These are phyloP conservation scores for Spodoptera litura DNA, from an alignment of 1,140 invertebrate genomes.

Conservation along the genomic window DNA sequence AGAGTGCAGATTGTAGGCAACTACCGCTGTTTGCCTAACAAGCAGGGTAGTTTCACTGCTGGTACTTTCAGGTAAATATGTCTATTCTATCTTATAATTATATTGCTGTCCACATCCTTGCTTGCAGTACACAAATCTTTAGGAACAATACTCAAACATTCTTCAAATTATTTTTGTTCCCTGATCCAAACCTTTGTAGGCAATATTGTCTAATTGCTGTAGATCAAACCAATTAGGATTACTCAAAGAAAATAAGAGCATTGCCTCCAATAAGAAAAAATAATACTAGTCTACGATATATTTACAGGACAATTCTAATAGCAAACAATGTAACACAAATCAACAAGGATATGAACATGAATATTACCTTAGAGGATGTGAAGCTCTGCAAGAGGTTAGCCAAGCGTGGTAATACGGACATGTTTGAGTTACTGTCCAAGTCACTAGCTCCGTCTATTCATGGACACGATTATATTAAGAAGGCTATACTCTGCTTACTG, in stretches of 20 bases:
- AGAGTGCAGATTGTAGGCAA: constrained; percentile 97
- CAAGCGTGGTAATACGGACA: constrained; percentile 90
- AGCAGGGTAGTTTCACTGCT: constrained; percentile 96
- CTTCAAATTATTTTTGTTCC: too few species aligned
- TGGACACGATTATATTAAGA: constrained; percentile 98
- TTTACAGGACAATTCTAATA: constrained; percentile 95
- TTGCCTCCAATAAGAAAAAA: neutral
- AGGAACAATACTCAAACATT: too few species aligned
- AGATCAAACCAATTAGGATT: neutral
- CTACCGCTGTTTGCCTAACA: constrained; percentile 97
- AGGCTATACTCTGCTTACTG: constrained; percentile 97
- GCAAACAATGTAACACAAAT: constrained; percentile 96
- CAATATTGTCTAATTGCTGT: too few species aligned
- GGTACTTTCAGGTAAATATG: constrained; percentile 95
- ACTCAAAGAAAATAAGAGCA: neutral
- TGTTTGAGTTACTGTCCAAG: constrained; percentile 96
- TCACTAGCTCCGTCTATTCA: constrained; percentile 99
- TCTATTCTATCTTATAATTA: neutral
- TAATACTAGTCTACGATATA: neutral
- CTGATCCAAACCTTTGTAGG: too few species aligned
- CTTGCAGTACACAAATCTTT: too few species aligned
- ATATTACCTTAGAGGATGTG: constrained; percentile 95
- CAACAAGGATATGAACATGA: constrained; percentile 95
- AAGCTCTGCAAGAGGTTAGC: constrained; percentile 96
- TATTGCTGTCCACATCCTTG: too few species aligned